These are phyloP conservation scores for Poecilus cupreus DNA, from an alignment of 2,888 invertebrate genomes.

Conservation along the genomic window DNA sequence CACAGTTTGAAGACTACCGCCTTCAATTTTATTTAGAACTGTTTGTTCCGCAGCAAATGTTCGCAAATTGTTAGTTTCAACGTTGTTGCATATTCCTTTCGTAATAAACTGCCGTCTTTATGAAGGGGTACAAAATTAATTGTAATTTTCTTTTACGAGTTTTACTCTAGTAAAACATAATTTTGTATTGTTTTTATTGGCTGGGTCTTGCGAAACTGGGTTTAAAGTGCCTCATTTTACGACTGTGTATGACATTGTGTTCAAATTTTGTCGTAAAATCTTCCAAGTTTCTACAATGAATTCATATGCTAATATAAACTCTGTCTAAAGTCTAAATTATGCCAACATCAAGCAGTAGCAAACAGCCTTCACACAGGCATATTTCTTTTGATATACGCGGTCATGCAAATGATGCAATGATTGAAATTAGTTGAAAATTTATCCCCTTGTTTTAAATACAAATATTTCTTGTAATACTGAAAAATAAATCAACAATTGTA, in stretches of 20 bases:
- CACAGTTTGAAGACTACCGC: neutral
- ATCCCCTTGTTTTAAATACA: no score
- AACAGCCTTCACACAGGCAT: no score
- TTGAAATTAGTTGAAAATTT: no score
- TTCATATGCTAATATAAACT: neutral
- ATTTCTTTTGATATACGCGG: no score
- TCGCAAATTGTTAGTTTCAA: neutral
- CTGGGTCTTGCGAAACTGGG: neutral
- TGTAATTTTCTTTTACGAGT: slow-evolving; percentile 33
- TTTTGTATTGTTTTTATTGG: slow-evolving; percentile 27
- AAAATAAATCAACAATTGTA: no score
- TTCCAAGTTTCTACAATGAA: neutral
- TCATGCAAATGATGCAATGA: no score
- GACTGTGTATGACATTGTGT: slow-evolving; percentile 33
- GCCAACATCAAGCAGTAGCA: neutral
- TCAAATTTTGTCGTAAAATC: slow-evolving; percentile 5
- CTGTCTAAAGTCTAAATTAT: neutral
- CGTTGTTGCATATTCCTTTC: slow-evolving; percentile 14
- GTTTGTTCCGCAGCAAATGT: neutral
- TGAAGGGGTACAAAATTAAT: slow-evolving; percentile 18
- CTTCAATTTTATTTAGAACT: neutral
- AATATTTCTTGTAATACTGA: no score
- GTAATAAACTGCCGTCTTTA: neutral
- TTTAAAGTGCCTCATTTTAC: neutral
- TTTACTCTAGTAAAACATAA: neutral